A percentile compares a stretch with the other conserved stretches of the same genome.
Evolutionary conservation across 2,797 vertebrate species (phyloP).

Genomic region (Peromyscus melanophrys): DNA sequence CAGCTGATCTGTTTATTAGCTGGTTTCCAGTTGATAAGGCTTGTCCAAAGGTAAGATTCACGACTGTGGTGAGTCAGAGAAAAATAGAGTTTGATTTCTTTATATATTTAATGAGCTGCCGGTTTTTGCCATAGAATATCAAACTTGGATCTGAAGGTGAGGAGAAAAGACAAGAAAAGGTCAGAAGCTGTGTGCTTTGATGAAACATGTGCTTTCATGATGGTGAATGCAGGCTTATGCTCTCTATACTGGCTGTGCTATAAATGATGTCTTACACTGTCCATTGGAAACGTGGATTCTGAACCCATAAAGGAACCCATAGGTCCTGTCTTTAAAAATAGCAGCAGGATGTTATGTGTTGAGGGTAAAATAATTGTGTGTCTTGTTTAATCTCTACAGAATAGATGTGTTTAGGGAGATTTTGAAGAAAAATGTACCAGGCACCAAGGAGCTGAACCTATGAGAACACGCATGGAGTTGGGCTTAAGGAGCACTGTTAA

Average conservation of each 20-base stretch:
- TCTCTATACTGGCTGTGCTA: not conserved
- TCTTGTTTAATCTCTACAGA: not conserved
- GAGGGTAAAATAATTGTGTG: not conserved
- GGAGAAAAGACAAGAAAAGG: not conserved
- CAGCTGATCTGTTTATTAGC: not conserved
- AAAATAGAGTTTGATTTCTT: not conserved
- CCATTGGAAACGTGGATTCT: not conserved
- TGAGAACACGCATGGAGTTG: not conserved
- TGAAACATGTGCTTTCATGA: not conserved
- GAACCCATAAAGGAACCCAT: not conserved
- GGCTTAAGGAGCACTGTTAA: not conserved
- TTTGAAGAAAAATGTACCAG: not conserved
- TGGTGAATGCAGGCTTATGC: not conserved
- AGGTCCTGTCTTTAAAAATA: not conserved
- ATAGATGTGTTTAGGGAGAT: not conserved
- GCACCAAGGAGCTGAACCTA: not conserved
- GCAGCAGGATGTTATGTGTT: not conserved
- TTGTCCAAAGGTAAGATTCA: conserved; percentile 24
- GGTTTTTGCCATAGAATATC: not conserved
- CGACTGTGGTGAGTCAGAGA: not conserved
- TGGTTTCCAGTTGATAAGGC: not conserved
- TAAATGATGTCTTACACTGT: not conserved
- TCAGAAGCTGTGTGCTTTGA: not conserved
- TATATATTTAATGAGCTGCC: not conserved
- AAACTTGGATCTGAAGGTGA: not conserved